phyloP scores from a whole-genome alignment of 2,888 invertebrate genomes.

The Monochamus alternatus region DNA sequence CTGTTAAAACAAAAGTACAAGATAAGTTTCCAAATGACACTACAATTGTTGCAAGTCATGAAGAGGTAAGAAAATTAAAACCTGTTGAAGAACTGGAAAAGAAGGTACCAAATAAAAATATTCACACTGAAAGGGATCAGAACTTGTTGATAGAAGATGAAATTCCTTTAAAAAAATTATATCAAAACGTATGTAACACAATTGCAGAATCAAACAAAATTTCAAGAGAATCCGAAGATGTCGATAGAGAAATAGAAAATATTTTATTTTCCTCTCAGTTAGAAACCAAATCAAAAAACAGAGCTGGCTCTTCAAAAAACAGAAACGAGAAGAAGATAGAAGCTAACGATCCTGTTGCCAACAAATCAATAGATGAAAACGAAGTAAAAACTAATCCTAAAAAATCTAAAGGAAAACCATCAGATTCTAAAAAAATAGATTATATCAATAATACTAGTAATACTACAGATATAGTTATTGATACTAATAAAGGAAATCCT shows the following conservation, averaged over 20 bases:
- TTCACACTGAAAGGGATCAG: background rate
- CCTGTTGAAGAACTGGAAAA: background rate
- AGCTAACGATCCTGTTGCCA: background rate
- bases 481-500: too few relatives aligned
- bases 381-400: background rate
- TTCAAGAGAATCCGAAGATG: background rate
- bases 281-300: background rate
- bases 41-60: background rate
- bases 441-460: background rate
- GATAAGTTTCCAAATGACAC: background rate
- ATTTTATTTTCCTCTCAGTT: background rate
- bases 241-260: conserved; percentile 3
- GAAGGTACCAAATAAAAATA: background rate
- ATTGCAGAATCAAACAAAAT: background rate
- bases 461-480: too few relatives aligned
- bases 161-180: background rate
- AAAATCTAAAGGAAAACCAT: background rate
- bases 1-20: background rate
- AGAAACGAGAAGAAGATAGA: background rate
- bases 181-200: background rate
- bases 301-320: background rate
- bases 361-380: background rate
- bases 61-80: background rate
- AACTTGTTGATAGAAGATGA: background rate
- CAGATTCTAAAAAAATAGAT: background rate